Evolutionary conservation across 2,113 vertebrate genomes (phyloP).

Genomic region (Pseudorhombus dupliciocellatus): DNA sequence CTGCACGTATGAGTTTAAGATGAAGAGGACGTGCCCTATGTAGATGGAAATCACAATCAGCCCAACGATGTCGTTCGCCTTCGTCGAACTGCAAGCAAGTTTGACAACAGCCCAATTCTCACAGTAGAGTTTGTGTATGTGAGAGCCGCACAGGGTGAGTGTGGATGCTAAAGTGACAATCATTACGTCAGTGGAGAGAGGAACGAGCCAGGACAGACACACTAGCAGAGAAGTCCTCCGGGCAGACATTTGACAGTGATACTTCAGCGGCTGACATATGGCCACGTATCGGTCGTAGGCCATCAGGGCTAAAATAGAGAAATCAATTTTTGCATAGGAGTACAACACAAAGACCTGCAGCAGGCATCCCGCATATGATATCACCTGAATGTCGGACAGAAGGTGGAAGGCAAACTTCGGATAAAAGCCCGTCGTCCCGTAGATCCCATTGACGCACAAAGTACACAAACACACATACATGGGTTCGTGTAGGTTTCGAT

Average conservation of each 20-base stretch:
- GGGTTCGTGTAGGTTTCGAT: slow-evolving; percentile 43
- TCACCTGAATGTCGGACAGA: slow-evolving; percentile 19
- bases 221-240: slow-evolving; percentile 11
- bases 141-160: slow-evolving; percentile 45
- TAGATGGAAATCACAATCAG: slow-evolving; percentile 27
- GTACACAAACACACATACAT: slow-evolving; percentile 34
- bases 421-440: slow-evolving; percentile 29
- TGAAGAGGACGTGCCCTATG: slow-evolving; percentile 29
- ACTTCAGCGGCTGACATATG: slow-evolving; percentile 51
- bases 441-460: slow-evolving; percentile 33
- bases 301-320: slow-evolving; percentile 34
- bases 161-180: slow-evolving; percentile 1
- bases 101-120: slow-evolving; percentile 61
- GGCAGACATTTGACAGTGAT: slow-evolving; percentile 41
- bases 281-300: slow-evolving; percentile 50
- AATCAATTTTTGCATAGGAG: slow-evolving; percentile 13
- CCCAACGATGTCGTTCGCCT: slow-evolving; percentile 19
- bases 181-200: neutral
- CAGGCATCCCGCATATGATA: slow-evolving; percentile 33
- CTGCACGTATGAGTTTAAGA: slow-evolving; percentile 34
- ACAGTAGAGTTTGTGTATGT: slow-evolving; percentile 56
- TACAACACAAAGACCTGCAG: slow-evolving; percentile 40
- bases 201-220: slow-evolving; percentile 34
- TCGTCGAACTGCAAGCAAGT: slow-evolving; percentile 36
- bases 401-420: slow-evolving; percentile 38